These are phyloP conservation scores for Drosophila tripunctata DNA, from an alignment of 2,888 invertebrate genomes.

Conservation along the genomic window DNA sequence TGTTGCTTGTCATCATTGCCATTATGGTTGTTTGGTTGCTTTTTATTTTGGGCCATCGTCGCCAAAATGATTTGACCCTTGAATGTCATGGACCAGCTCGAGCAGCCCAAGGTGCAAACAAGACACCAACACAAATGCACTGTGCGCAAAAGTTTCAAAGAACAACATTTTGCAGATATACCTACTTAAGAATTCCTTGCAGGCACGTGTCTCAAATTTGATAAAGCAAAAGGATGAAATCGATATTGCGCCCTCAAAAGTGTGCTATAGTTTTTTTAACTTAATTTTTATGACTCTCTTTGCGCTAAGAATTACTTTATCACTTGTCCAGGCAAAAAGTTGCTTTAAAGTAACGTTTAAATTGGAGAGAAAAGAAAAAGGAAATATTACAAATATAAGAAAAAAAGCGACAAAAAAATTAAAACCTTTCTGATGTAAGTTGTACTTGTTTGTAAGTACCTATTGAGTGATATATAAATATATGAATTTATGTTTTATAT, in stretches of 20 bases:
- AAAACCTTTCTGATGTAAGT: no score
- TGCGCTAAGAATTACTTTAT: no score
- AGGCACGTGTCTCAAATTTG: not conserved
- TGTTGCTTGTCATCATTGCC: not conserved
- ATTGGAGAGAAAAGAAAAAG: no score
- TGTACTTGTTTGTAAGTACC: no score
- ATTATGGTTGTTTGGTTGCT: not conserved
- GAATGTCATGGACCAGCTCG: constrained; percentile 54
- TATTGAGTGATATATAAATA: no score
- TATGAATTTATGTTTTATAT: no score
- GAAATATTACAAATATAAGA: no score
- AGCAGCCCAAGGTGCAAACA: not conserved
- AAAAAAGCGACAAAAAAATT: no score
- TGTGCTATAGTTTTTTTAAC: not conserved
- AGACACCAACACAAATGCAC: constrained; percentile 1
- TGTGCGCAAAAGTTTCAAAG: not conserved
- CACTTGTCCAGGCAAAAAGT: no score
- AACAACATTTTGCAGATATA: not conserved
- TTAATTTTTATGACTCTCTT: not conserved
- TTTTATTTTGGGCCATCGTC: constrained; percentile 33
- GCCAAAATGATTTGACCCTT: constrained; percentile 61
- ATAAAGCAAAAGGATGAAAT: not conserved
- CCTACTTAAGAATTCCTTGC: not conserved
- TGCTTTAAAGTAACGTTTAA: no score
- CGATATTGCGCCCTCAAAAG: not conserved